Evolutionary conservation across 2,888 invertebrate genomes (phyloP), one percentile per base, ranked within the genome.

Genomic region (Pemphredon lugubris): DNA sequence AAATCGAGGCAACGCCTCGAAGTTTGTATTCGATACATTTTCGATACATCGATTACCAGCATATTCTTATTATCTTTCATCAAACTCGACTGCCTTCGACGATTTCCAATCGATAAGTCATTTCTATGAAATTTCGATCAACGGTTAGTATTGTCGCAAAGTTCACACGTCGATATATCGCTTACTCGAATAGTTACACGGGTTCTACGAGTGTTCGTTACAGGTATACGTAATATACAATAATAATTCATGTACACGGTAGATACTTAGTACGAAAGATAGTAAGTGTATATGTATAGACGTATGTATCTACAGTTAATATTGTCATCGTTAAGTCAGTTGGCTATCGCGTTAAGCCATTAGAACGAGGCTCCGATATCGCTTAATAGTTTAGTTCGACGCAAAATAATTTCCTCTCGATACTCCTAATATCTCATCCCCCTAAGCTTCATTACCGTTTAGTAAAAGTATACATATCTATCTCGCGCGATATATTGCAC

Each of bases 261-360:
- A 68, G 44, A 50, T 71, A 74, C 60, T 64, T 79, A 66, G 68
- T 74, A 71, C 37, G 79, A 79, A 78, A 78, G 64, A 63, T 73
- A 68, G 55, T 63, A 55, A 51, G 44, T 54, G 42, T 70, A 65
- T 71, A 21, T 73, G 48, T 63, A 73, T 74, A 57, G 32, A 73
- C 70, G 16, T 60, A 66, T 73, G 61, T 81, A 81, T 81, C 81
- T 86, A 83, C 73, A 80, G 53, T 78, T 72, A 80, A 81, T 88
- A 87, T 88, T 87, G 88, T 88, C 88, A 74, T 84, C 59, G 77
- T 85, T 83, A 81, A 82, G 78, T 83, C 75, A 66, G 67, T 47
- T 64, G 47, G 59, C 51, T 65, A 60, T 44, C 20, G 60, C 48
- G n/a, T 14, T 44, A 44, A 53, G 42, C 39, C 23, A 20, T 58